phyloP scores from a whole-genome alignment of 2,113 vertebrate species.

The Melanostigma gelatinosum region DNA sequence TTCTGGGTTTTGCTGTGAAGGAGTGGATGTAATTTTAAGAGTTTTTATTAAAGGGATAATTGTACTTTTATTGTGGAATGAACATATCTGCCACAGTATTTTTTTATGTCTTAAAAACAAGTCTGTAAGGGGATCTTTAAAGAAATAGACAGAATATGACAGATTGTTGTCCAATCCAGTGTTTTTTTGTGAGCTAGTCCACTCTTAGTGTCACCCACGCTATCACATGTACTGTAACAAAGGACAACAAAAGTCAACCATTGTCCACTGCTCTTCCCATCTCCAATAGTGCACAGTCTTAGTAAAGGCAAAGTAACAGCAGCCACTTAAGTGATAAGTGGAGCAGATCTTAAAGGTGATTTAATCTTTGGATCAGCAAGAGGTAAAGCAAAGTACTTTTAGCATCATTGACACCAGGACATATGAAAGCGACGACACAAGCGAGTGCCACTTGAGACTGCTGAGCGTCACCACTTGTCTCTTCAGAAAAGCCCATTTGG shows the following conservation, averaged over 20 bases:
- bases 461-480: conserved; percentile 58
- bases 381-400: conserved; percentile 48
- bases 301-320: conserved; percentile 6
- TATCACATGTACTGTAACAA: neutral
- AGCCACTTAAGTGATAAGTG: conserved; percentile 38
- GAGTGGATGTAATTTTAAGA: neutral
- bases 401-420: conserved; percentile 49
- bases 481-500: conserved; percentile 67
- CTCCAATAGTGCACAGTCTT: conserved; percentile 18
- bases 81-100: neutral
- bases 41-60: neutral
- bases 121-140: neutral
- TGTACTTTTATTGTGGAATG: neutral
- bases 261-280: conserved; percentile 13
- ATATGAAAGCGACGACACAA: conserved; percentile 44
- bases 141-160: neutral
- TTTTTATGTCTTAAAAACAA: neutral
- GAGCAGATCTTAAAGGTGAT: conserved; percentile 47
- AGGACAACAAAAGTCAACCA: conserved; percentile 5
- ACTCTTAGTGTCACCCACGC: neutral
- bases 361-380: conserved; percentile 49
- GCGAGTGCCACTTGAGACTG: conserved; percentile 66
- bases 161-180: neutral
- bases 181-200: neutral
- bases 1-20: neutral